phyloP scores from a whole-genome alignment of 2,113 vertebrate species.

The Suncus etruscus region DNA sequence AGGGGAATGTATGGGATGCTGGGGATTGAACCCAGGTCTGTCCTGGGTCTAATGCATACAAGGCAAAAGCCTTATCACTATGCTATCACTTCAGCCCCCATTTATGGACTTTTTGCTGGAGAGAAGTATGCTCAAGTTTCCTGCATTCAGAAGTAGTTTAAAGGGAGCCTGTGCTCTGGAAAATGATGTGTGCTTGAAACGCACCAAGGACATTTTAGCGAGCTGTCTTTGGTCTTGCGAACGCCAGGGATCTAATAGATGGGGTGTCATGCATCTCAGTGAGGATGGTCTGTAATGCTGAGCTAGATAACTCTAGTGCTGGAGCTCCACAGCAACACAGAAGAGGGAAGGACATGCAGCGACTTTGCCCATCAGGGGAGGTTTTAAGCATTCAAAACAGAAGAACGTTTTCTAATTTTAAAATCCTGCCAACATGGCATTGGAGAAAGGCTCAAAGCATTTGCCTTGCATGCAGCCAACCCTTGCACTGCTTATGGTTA shows the following conservation, averaged over 20 bases:
- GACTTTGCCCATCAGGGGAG: background rate
- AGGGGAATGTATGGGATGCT: too few relatives aligned
- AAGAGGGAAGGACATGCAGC: background rate
- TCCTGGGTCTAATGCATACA: too few relatives aligned
- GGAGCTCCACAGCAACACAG: background rate
- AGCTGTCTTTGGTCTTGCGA: conserved; percentile 1
- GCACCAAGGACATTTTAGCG: background rate
- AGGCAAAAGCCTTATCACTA: too few relatives aligned
- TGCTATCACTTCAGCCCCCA: too few relatives aligned
- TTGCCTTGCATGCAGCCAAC: too few relatives aligned
- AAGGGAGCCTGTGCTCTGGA: background rate
- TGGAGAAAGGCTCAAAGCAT: too few relatives aligned
- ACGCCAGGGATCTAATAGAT: background rate
- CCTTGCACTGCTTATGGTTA: too few relatives aligned
- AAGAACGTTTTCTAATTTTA: background rate
- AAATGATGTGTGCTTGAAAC: conserved; percentile 4
- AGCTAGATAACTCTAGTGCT: background rate
- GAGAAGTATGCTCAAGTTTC: background rate
- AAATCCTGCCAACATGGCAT: background rate
- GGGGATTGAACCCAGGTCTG: too few relatives aligned
- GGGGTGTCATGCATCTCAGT: background rate
- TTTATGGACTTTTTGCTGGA: background rate
- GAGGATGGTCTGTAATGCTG: background rate
- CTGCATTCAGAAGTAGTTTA: background rate
- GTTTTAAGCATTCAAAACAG: background rate